phyloP scores from a whole-genome alignment of 2,888 invertebrate genomes.

The Arctia plantaginis region DNA sequence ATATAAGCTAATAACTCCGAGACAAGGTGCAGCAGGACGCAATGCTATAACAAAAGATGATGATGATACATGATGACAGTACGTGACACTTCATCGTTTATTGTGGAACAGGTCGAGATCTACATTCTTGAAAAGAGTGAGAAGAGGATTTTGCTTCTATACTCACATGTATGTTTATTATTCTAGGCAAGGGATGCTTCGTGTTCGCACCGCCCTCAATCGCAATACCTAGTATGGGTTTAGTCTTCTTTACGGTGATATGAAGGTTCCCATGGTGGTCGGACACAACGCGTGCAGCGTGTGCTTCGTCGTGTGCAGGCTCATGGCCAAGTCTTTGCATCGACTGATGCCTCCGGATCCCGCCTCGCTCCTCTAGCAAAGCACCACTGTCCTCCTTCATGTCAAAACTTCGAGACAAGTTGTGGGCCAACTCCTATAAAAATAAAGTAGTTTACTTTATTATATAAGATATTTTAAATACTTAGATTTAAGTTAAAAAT shows the following conservation, averaged over 20 bases:
- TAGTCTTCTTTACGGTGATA: conserved; percentile 96
- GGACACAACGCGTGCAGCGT: conserved; percentile 89
- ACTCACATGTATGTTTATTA: conserved; percentile 98
- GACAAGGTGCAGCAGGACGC: too few relatives aligned
- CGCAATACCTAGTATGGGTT: conserved; percentile 97
- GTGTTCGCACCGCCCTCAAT: conserved; percentile 99
- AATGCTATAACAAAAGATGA: too few relatives aligned
- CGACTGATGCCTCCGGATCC: conserved; percentile 91
- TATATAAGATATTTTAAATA: conserved; percentile 1
- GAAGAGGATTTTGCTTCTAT: neutral
- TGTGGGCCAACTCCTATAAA: conserved; percentile 94
- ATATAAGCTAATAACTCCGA: too few relatives aligned
- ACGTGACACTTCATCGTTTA: neutral
- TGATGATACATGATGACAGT: neutral
- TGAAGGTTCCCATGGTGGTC: conserved; percentile 96
- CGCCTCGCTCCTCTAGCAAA: conserved; percentile 88
- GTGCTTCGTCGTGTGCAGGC: conserved; percentile 82
- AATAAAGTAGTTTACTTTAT: conserved; percentile 7
- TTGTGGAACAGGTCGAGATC: neutral
- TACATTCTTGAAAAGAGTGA: neutral
- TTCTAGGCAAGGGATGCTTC: conserved; percentile 96
- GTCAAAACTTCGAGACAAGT: conserved; percentile 94
- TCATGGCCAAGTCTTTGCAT: conserved; percentile 91
- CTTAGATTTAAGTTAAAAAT: conserved; percentile 11
- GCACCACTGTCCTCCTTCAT: conserved; percentile 94